Percentiles rank a stretch among this genome's conserved stretches.
These are phyloP conservation scores for Miichthys miiuy DNA, from an alignment of 2,797 vertebrate genomes.

Conservation along the genomic window DNA sequence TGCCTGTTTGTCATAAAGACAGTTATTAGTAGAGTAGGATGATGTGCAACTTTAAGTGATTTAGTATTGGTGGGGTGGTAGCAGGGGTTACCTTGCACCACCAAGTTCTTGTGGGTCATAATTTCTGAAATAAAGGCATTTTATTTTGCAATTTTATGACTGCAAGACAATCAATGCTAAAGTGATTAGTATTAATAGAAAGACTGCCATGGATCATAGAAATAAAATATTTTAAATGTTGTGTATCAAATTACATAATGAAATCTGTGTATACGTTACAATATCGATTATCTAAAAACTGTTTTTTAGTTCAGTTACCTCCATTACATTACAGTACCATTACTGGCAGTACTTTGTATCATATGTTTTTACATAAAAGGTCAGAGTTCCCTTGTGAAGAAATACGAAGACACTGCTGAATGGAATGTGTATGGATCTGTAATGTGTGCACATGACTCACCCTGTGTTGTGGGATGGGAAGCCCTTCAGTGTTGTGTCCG, in stretches of 20 bases:
- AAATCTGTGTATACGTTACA: neutral
- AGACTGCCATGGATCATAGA: neutral
- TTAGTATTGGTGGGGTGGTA: neutral
- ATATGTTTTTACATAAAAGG: neutral
- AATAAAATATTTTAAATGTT: neutral
- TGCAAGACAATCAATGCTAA: neutral
- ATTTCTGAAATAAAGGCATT: neutral
- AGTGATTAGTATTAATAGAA: neutral
- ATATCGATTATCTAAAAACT: neutral
- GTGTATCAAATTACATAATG: too few relatives aligned
- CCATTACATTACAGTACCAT: too few relatives aligned
- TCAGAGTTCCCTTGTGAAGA: neutral
- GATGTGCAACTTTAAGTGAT: neutral
- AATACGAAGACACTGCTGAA: neutral
- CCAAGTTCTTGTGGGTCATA: neutral
- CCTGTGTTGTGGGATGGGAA: constrained; percentile 73
- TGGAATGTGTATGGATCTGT: neutral
- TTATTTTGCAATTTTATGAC: too few relatives aligned
- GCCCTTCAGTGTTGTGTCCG: constrained; percentile 70
- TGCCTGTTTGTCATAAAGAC: neutral
- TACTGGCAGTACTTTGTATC: neutral
- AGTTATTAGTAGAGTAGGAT: neutral
- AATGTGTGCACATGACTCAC: constrained; percentile 60
- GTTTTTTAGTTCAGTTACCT: neutral
- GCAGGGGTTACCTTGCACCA: neutral